These are phyloP conservation scores for Sebastes cheni DNA, from an alignment of 2,797 vertebrate genomes.

Conservation along the genomic window DNA sequence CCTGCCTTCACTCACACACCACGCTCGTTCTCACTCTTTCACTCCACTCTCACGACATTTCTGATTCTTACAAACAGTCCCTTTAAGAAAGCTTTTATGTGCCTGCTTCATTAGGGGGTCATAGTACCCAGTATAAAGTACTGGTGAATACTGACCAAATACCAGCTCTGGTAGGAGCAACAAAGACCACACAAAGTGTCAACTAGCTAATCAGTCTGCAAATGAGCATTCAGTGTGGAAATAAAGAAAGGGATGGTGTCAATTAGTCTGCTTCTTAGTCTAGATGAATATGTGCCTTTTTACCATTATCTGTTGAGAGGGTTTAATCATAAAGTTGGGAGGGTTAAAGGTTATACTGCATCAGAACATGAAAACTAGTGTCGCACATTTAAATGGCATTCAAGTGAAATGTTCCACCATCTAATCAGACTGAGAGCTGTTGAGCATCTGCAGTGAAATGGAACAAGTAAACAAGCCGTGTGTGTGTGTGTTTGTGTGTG, in stretches of 20 bases:
- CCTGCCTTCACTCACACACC: too few relatives aligned
- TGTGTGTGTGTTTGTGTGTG: not conserved
- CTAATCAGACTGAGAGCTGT: not conserved
- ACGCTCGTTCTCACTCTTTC: fast-evolving
- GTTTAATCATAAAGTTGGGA: not conserved
- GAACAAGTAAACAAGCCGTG: constrained; percentile 12
- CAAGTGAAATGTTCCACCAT: not conserved
- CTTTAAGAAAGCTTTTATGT: too few relatives aligned
- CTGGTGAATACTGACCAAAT: too few relatives aligned
- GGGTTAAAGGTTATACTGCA: not conserved
- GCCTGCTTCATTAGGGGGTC: too few relatives aligned
- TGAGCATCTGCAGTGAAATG: not conserved
- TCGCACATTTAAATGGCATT: not conserved
- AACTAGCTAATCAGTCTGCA: not conserved
- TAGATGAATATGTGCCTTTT: too few relatives aligned
- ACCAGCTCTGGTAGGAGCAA: not conserved
- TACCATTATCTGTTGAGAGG: not conserved
- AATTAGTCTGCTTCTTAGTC: not conserved
- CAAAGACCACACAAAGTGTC: not conserved
- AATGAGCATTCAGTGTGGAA: not conserved
- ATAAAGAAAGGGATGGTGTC: not conserved
- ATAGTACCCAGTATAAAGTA: too few relatives aligned
- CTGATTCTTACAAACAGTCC: too few relatives aligned
- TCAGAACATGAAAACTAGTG: not conserved
- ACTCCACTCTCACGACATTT: fast-evolving